Conservation (phyloP, 2,888 invertebrate genomes). For the Leucania comma region DNA sequence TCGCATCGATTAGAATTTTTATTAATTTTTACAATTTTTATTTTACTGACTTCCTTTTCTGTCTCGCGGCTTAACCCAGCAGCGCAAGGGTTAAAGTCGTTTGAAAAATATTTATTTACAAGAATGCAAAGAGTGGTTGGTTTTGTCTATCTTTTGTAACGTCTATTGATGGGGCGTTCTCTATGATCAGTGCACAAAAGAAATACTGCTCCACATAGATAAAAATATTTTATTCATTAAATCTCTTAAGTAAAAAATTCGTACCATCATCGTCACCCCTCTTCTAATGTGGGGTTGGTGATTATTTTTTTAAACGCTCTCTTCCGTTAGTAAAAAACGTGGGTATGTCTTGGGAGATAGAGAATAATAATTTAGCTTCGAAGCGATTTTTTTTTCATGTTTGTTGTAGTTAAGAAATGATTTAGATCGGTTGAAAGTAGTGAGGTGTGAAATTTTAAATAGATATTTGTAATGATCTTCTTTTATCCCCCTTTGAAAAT, state of each 20-base stretch:
- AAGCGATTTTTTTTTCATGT: conserved; percentile 37
- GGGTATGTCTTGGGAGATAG: conserved; percentile 73
- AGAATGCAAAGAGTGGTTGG: conserved; percentile 40
- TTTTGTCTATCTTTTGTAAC: conserved; percentile 51
- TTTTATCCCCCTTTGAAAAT: no score
- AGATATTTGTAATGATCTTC: not conserved
- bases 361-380: conserved; percentile 42
- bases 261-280: conserved; percentile 86
- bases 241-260: conserved; percentile 65
- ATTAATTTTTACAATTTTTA: conserved; percentile 42
- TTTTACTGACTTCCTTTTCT: conserved; percentile 26
- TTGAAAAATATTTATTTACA: conserved; percentile 16
- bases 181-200: conserved; percentile 58
- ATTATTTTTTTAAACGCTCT: conserved; percentile 71
- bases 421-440: conserved; percentile 63
- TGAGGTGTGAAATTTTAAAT: conserved; percentile 54
- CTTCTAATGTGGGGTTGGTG: conserved; percentile 69
- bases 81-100: conserved; percentile 59
- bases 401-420: conserved; percentile 63
- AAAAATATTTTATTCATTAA: conserved; percentile 77
- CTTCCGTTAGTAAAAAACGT: conserved; percentile 82
- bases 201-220: conserved; percentile 78
- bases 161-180: conserved; percentile 66
- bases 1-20: conserved; percentile 44
- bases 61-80: conserved; percentile 6